These are phyloP conservation scores for Camponotus floridanus DNA, from an alignment of 1,140 invertebrate species.

Conservation along the genomic window DNA sequence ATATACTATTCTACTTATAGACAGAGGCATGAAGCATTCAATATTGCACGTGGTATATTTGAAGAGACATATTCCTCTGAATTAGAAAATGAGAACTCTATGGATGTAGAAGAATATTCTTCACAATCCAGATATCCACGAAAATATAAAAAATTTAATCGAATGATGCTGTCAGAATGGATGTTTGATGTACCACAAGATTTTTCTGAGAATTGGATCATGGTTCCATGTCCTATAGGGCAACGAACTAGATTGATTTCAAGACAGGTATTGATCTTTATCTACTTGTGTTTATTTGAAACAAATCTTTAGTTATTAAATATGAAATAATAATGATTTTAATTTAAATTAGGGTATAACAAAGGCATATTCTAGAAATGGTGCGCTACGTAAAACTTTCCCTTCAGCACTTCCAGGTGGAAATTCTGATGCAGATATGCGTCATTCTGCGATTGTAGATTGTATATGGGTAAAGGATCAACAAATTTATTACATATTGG, in stretches of 20 bases:
- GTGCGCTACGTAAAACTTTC: conserved; percentile 87
- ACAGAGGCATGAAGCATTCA: conserved; percentile 78
- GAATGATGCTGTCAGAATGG: conserved; percentile 96
- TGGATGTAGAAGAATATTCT: conserved; percentile 74
- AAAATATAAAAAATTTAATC: conserved; percentile 69
- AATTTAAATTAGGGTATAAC: conserved; percentile 89
- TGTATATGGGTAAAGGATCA: conserved; percentile 90
- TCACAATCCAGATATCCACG: too few species aligned
- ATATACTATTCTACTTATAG: conserved; percentile 67
- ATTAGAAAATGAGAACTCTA: conserved; percentile 75
- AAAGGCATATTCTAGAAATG: conserved; percentile 90
- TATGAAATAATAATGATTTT: conserved; percentile 63
- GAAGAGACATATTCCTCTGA: conserved; percentile 77
- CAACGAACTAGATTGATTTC: conserved; percentile 92
- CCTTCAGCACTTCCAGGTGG: conserved; percentile 93
- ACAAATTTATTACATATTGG: conserved; percentile 92
- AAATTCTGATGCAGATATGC: conserved; percentile 79
- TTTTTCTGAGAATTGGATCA: conserved; percentile 92
- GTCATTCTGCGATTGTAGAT: conserved; percentile 90
- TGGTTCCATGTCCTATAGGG: conserved; percentile 94
- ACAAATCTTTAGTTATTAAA: conserved; percentile 37
- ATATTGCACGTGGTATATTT: conserved; percentile 78
- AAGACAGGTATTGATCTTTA: conserved; percentile 86
- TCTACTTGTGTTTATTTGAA: not conserved
- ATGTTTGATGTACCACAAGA: conserved; percentile 94